Evolutionary conservation across 1,140 invertebrate species (phyloP).

Genomic region (Capitella teleta): DNA sequence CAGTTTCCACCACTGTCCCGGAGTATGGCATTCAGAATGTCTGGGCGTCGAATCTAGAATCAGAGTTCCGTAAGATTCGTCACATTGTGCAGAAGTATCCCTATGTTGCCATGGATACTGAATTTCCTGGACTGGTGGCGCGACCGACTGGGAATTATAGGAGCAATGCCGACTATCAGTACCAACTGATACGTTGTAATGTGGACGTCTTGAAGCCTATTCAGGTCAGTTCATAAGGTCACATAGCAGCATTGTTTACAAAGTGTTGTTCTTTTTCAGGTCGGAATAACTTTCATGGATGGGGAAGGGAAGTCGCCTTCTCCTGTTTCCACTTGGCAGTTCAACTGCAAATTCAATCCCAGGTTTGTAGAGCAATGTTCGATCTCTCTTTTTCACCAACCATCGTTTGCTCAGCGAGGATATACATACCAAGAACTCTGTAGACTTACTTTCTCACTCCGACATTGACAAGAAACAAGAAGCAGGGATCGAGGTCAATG

Average conservation of each 20-base stretch:
- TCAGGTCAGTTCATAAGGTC: constrained; percentile 2
- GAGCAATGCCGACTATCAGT: constrained; percentile 89
- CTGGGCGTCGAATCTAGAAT: constrained; percentile 90
- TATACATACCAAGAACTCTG: constrained; percentile 92
- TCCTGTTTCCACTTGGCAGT: too few relatives aligned
- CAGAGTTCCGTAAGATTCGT: constrained; percentile 88
- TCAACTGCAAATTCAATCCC: too few relatives aligned
- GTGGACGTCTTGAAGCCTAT: constrained; percentile 8
- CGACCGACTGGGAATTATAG: constrained; percentile 92
- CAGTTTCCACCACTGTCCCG: constrained; percentile 8
- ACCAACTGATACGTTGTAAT: constrained; percentile 87
- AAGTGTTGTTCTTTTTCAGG: too few relatives aligned
- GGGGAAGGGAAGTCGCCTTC: too few relatives aligned
- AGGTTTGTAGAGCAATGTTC: too few relatives aligned
- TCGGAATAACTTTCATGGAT: too few relatives aligned
- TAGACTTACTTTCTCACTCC: constrained; percentile 83
- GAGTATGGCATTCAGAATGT: constrained; percentile 93
- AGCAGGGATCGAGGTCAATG: constrained; percentile 83
- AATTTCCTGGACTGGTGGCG: constrained; percentile 97
- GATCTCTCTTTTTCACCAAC: too few relatives aligned
- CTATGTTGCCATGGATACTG: constrained; percentile 99
- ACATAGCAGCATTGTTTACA: too few relatives aligned
- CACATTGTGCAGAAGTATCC: constrained; percentile 86
- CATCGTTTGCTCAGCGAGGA: too few relatives aligned
- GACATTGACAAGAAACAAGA: constrained; percentile 90